Evolutionary conservation across 2,113 vertebrate species (phyloP), one percentile per base, ranked within the genome.

Genomic region (Gyps fulvus): DNA sequence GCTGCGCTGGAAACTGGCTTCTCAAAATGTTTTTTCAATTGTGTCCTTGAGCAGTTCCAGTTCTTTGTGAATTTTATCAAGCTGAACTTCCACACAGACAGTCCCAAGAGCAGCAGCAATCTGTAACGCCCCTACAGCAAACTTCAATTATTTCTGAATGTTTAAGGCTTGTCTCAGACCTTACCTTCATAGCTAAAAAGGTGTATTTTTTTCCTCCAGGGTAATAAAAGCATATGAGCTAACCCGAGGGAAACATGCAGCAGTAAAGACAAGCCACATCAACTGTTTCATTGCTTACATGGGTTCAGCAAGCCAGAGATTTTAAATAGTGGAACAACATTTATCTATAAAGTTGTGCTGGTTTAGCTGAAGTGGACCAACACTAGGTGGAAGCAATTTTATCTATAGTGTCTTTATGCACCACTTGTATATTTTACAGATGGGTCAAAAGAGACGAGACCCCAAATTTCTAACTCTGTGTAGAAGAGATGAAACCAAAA

Each of bases 11-110:
- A 93, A 93, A 59, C 36, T 52, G 0, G 31, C 62, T 72, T 83
- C 87, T 80, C 89, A 16, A 61, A 47, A 71, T 23, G 54, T 57
- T 84, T 77, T 61, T 78, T 14, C 50, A 65, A 13, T 73, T 40
- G 58, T 80, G 86, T 80, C 83, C 86, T 86, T 38, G 89, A 92
- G 89, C n/a, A 4, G 21, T 58, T 94, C 87, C 93, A 73, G 77
- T 2, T 54, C 83, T 80, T 54, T 52, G 55, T 22, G 90, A 49
- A 34, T 42, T 89, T 90, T 72, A 94, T 76, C 62, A 61, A 79
- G 63, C n/a, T 89, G 49, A 32, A 78, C 58, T 90, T 58, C 63
- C 89, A 80, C 4, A 0, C 40, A 86, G 54, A 66, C 40, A 11
- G 43, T 50, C 34, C 42, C 34, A 19, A 38, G 66, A 70, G 82